These are phyloP conservation scores for Hystrix cristata DNA, from an alignment of 2,113 vertebrate genomes.

Conservation along the genomic window DNA sequence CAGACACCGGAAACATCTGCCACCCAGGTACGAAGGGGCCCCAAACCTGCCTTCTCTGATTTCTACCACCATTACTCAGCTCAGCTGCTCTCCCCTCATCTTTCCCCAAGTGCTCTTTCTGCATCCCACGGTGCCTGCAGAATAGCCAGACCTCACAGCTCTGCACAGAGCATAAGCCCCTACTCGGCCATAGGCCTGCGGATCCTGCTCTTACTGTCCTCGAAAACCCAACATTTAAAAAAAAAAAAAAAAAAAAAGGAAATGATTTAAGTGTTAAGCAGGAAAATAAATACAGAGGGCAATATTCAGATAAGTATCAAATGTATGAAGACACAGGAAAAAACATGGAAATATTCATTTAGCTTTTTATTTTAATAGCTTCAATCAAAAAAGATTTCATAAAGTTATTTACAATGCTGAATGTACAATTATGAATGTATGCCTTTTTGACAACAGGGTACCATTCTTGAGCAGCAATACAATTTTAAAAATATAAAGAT, in stretches of 20 bases:
- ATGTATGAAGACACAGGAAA: not conserved
- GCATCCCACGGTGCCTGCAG: not conserved
- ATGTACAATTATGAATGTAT: slow-evolving; percentile 88
- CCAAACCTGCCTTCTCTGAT: not conserved
- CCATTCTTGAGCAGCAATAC: slow-evolving; percentile 91
- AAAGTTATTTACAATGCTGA: slow-evolving; percentile 88
- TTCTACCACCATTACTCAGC: not conserved
- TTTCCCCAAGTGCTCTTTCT: not conserved
- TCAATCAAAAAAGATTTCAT: slow-evolving; percentile 89
- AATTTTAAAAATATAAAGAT: slow-evolving; percentile 88
- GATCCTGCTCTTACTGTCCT: not conserved
- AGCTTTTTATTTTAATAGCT: slow-evolving; percentile 89
- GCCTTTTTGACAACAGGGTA: slow-evolving; percentile 90
- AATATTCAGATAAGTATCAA: not conserved
- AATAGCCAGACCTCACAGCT: not conserved
- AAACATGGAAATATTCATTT: slow-evolving; percentile 79
- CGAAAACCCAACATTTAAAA: not conserved
- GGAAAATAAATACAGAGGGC: not conserved
- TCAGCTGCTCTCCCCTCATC: not conserved
- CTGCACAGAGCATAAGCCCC: not conserved
- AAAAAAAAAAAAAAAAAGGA: not conserved
- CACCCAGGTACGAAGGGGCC: not conserved
- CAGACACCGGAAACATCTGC: not conserved
- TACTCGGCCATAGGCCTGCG: not conserved
- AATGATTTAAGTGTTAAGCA: not conserved